Evolutionary conservation across 2,888 invertebrate species (phyloP).

Genomic region (Phymatocera aterrima): DNA sequence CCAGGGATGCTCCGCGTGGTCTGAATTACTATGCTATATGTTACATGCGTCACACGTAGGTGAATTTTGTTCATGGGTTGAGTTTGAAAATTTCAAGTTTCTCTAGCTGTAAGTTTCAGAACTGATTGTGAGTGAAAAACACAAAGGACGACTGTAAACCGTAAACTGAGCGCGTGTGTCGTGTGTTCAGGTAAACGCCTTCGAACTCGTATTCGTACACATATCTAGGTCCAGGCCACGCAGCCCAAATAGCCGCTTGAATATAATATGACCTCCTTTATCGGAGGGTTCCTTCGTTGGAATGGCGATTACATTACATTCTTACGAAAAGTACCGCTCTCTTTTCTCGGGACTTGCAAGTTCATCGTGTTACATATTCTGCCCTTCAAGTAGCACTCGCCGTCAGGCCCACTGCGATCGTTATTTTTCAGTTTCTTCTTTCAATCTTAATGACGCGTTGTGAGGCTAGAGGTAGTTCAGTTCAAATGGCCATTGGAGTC

Average conservation of each 20-base stretch:
- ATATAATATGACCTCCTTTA: constrained; percentile 38
- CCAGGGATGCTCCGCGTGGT: neutral
- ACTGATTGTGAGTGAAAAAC: neutral
- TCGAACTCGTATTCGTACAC: neutral
- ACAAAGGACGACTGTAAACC: neutral
- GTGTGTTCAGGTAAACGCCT: neutral
- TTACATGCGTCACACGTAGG: neutral
- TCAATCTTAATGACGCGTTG: too few relatives aligned
- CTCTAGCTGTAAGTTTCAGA: neutral
- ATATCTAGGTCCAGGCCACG: constrained; percentile 41
- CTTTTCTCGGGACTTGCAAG: neutral
- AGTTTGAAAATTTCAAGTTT: neutral
- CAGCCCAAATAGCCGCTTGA: constrained; percentile 35
- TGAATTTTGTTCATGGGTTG: too few relatives aligned
- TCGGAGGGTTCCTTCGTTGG: neutral
- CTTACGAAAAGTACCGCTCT: constrained; percentile 7
- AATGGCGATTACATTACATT: constrained; percentile 38
- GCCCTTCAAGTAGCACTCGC: neutral
- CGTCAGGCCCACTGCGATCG: neutral
- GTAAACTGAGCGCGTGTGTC: too few relatives aligned
- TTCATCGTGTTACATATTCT: too few relatives aligned
- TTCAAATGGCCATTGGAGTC: too few relatives aligned
- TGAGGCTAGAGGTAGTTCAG: too few relatives aligned
- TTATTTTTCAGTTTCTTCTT: neutral
- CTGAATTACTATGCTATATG: neutral